Evolutionary conservation across 2,888 invertebrate species (phyloP).

Genomic region (Aphidoletes aphidimyza): DNA sequence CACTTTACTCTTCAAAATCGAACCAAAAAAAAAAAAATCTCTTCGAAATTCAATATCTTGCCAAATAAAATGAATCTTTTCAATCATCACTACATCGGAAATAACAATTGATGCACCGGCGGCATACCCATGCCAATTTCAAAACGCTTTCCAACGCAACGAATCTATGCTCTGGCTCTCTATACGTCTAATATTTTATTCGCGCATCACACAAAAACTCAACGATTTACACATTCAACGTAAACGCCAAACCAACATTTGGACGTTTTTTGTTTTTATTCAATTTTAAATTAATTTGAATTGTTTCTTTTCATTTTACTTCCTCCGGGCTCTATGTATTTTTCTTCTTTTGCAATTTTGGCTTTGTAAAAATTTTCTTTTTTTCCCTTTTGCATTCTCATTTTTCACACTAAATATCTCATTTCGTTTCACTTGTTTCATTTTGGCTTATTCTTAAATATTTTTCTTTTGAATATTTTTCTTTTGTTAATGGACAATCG

Average conservation of each 20-base stretch:
- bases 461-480: not conserved
- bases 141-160: not conserved
- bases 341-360: constrained; percentile 11
- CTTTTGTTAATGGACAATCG: not conserved
- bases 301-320: not conserved
- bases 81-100: constrained; percentile 7
- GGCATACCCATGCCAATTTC: not conserved
- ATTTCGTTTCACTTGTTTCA: not conserved
- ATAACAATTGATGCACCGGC: not conserved
- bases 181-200: not conserved
- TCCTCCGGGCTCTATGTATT: not conserved
- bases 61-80: not conserved
- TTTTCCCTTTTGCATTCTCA: not conserved
- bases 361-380: too few relatives aligned
- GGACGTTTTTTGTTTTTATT: not conserved
- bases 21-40: not conserved
- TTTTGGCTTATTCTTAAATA: too few relatives aligned
- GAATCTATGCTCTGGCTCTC: not conserved
- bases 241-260: not conserved
- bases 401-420: not conserved
- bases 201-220: not conserved
- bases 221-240: not conserved
- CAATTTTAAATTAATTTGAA: too few relatives aligned
- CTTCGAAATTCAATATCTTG: not conserved
- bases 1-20: not conserved